Base-by-base conservation (phyloP, 2,113 vertebrate genomes). In the Cyprinodon variegatus region DNA sequence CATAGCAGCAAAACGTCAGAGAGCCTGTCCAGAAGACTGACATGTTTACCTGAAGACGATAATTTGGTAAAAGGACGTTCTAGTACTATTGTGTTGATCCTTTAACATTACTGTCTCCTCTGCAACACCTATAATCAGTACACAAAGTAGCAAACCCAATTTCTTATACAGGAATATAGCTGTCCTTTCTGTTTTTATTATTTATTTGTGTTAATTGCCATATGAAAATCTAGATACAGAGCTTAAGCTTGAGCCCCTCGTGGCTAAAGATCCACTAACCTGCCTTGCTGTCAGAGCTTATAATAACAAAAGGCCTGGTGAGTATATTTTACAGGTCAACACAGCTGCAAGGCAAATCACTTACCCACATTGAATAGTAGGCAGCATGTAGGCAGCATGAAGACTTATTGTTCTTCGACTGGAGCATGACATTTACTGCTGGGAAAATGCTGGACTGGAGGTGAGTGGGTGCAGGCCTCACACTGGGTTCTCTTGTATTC, bases 361-460 rank as follows among this genome's bases (percentile, higher is more conserved):
- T 46, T 65, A 83, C 78, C 64, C 71, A 68, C 11, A 39, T 14
- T 60, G 13, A 72, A 62, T 64, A 20, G 43, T 9, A 50, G 41
- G 40, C 61, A 61, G 50, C 41, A 53, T 70, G 68, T n/a, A 72
- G 15, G 65, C 79, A 60, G 65, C 61, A 46, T n/a, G 62, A 60
- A 59, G 70, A 70, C 48, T 83, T 59, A 71, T 11, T 1, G 11
- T 70, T 61, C 78, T 36, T 0, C 38, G 61, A 72, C 77, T 15
- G 15, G 50, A 71, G 60, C 63, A 3, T 72, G 75, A 83, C 70
- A 76, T 76, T 78, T 70, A 62, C 57, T 66, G 64, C 65, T 63
- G 70, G 69, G 66, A 71, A 71, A 45, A 60, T 14, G 45, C 20
- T 50, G 57, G 66, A 68, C 43, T 79, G 64, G 39, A 6, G 15